Evolutionary conservation across 2,113 vertebrate genomes (phyloP).

Genomic region (Scopus umbretta): DNA sequence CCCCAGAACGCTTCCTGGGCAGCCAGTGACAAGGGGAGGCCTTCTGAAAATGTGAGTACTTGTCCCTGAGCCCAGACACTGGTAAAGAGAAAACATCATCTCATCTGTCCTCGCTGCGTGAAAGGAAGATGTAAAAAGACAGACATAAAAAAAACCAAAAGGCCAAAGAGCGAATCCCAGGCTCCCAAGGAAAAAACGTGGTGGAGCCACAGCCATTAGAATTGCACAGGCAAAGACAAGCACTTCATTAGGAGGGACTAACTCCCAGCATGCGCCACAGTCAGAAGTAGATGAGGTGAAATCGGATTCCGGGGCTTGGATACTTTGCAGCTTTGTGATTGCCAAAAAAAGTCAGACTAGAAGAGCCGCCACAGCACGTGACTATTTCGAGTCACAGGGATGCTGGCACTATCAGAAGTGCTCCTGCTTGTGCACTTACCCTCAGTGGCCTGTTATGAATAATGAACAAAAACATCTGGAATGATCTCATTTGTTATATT

Average conservation of each 20-base stretch:
- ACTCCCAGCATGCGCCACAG: not conserved
- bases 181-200: not conserved
- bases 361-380: not conserved
- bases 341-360: not conserved
- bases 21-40: accelerated
- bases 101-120: not conserved
- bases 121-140: not conserved
- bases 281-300: not conserved
- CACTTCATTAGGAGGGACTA: not conserved
- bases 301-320: not conserved
- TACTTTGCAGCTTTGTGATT: not conserved
- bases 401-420: not conserved
- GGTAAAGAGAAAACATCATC: not conserved
- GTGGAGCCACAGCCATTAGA: not conserved
- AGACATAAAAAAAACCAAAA: too few species aligned
- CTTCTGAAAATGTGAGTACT: not conserved
- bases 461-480: not conserved
- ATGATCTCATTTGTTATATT: not conserved
- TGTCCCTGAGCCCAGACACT: not conserved
- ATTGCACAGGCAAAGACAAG: not conserved
- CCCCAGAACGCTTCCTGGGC: not conserved
- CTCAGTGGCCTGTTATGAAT: not conserved
- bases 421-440: not conserved
- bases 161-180: not conserved
- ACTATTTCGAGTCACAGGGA: not conserved